A percentile compares a stretch with the other conserved stretches of the same genome.
phyloP scores from a whole-genome alignment of 2,797 vertebrate species.

The Periparus ater region DNA sequence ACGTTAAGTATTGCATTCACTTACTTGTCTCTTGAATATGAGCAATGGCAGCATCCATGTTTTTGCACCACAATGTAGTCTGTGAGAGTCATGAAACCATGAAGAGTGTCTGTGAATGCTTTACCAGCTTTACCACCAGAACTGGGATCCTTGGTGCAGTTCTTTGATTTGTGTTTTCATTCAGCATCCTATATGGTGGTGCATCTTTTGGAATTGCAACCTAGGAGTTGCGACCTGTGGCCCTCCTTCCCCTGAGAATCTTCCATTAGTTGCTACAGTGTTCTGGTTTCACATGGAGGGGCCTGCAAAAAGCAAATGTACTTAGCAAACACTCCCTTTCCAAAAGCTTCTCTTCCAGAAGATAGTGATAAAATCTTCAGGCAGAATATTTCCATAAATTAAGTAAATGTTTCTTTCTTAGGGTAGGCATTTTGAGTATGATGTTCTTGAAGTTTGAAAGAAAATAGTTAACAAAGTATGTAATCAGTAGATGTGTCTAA shows the following conservation, averaged over 20 bases:
- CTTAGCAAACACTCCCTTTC: neutral
- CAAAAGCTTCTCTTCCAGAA: neutral
- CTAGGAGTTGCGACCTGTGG: neutral
- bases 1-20: neutral
- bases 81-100: neutral
- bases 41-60: neutral
- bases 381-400: neutral
- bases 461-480: neutral
- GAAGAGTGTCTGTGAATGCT: neutral
- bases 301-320: neutral
- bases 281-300: neutral
- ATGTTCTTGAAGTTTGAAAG: neutral
- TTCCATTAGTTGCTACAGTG: neutral
- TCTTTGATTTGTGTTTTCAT: neutral
- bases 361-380: neutral
- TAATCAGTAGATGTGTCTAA: neutral
- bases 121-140: neutral
- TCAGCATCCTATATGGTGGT: fast-evolving
- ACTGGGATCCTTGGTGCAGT: neutral
- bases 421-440: neutral
- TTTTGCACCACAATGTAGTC: neutral
- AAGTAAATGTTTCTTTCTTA: neutral
- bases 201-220: neutral
- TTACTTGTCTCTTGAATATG: neutral
- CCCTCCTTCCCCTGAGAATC: neutral